Evolutionary conservation across 1,140 invertebrate species (phyloP), one percentile per base, ranked within the genome.

Genomic region (Drosophila cardini): DNA sequence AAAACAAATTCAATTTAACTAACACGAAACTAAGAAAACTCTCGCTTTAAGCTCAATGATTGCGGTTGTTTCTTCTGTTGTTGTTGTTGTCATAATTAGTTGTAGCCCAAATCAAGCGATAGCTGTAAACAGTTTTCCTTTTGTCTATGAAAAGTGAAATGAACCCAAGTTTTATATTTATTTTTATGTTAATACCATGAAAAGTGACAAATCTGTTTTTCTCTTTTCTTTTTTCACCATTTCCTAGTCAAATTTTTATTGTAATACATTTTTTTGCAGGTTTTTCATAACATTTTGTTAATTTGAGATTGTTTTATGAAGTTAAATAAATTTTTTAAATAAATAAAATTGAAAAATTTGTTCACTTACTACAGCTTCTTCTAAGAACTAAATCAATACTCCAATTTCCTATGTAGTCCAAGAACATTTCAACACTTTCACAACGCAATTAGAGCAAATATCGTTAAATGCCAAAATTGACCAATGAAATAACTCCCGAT

Each of bases 71-170:
- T 55, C 46, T 42, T 10, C 36, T 64, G 69, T 50, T 60, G 34
- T 16, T 69, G 61, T 52, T 11, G 16, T 62, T 52, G 58, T 71
- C 64, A 76, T 87, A 86, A 86, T 86, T 86, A 87, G 71, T 56
- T 38, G 64, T 64, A 78, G 70, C 67, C 70, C 58, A 82, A 86
- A 86, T 82, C 74, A 78, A 67, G 62, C 53, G 61, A 52, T 65
- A 81, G 77, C 75, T 56, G 65, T 71, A 57, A 46, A 86, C 71
- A 76, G 79, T 82, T 86, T 86, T 86, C 69, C 83, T 75, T 85
- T 86, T 86, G 83, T 86, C 61, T 72, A 72, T 65, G 79, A 72
- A 86, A 86, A 86, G 82, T 86, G 82, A 86, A 86, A 86, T 87
- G 76, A 86, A 52, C 26, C 40, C 13, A 60, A 40, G 21, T n/a